Conservation (phyloP, 1,140 invertebrate species). For the Diabrotica undecimpunctata region DNA sequence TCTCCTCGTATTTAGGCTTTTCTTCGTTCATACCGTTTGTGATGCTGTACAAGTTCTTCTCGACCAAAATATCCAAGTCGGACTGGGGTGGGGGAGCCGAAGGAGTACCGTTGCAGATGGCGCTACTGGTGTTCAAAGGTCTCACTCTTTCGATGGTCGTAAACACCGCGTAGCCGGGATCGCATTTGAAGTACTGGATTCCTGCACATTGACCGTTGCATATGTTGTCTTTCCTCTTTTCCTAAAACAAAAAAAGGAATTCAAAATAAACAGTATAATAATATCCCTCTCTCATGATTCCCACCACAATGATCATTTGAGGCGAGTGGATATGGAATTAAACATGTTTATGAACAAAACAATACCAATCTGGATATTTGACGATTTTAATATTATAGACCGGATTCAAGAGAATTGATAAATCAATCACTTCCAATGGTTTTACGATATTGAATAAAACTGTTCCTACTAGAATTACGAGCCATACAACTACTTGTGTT, state of each 20-base stretch:
- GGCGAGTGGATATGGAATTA: too few relatives aligned
- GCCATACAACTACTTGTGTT: too few relatives aligned
- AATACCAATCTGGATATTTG: too few relatives aligned
- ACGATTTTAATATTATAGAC: too few relatives aligned
- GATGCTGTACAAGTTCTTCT: constrained; percentile 34
- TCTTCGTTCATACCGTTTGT: constrained; percentile 26
- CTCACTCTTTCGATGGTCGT: constrained; percentile 43
- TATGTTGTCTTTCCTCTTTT: constrained; percentile 39
- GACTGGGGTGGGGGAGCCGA: constrained; percentile 5
- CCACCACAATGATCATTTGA: too few relatives aligned
- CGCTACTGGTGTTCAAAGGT: constrained; percentile 20
- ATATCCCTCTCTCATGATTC: not conserved
- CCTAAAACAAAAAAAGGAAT: constrained; percentile 42
- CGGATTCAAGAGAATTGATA: too few relatives aligned
- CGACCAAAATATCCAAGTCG: constrained; percentile 31
- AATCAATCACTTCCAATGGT: too few relatives aligned
- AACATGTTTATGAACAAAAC: too few relatives aligned
- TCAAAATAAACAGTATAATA: not conserved
- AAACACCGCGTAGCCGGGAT: constrained; percentile 41
- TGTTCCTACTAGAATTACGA: too few relatives aligned
- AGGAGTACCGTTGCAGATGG: not conserved
- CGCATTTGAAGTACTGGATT: constrained; percentile 42
- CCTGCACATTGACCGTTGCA: constrained; percentile 41
- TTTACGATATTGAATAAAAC: too few relatives aligned
- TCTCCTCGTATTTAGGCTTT: constrained; percentile 35